Base-by-base conservation (phyloP, 2,797 vertebrate genomes). In the Catharus ustulatus region DNA sequence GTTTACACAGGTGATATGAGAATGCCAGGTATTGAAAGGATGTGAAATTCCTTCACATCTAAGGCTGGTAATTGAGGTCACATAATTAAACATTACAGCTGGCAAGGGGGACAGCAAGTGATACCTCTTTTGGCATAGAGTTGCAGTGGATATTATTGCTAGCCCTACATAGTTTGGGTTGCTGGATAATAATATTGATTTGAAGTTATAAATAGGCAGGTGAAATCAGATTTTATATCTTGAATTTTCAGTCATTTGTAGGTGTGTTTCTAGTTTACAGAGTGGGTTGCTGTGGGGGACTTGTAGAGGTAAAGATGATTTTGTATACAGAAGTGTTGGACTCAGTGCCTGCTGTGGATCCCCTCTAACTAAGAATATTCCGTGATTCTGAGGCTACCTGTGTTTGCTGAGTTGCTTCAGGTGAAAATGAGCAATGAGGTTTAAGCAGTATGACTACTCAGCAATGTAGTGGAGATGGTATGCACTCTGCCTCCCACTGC, bases 11-110 rank as follows among this genome's bases (percentile, higher is more conserved):
- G 15, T 32, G 61, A 30, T 66, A 46, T 22, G 27, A 64, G 67
- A 91, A 42, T 36, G 72, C 5, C n/a, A 15, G 13, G 6, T 26
- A 64, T 16, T 61, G 57, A 72, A 93, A 74, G 11, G 17, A 64
- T 0, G 11, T n/a, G 29, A 87, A 80, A 83, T 49, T 34, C 29
- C 16, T 78, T 79, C 76, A 52, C 61, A 80, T 83, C 34, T 82
- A 85, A 11, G 34, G 4, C 49, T 73, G 22, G 22, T 86, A 84
- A 81, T 66, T 88, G 69, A 84, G 71, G 43, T 81, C 62, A 63
- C 3, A 14, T 64, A 55, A 91, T 81, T 90, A 88, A 95, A 90
- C 27, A 78, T 48, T 78, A 62, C 4, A 14, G 20, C 18, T 85
- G 80, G 58, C 36, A 81, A 63, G 14, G 7, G 40, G 11, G 20